Percentiles rank a stretch among this genome's conserved stretches.
Evolutionary conservation across 2,888 invertebrate species (phyloP).

Genomic region (Apamea epomidion): DNA sequence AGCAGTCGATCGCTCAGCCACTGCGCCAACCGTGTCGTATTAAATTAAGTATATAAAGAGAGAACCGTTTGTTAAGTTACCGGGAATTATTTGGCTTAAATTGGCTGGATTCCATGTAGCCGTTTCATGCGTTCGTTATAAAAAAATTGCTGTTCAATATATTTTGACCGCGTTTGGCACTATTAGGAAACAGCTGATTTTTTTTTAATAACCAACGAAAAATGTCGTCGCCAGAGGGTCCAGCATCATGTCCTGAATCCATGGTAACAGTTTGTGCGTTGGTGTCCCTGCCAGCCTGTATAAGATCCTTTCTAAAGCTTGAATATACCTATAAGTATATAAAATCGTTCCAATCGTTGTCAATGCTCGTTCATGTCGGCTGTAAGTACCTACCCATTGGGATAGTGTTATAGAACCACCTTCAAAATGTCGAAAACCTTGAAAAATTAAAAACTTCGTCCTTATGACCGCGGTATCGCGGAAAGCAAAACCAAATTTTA

Average conservation of each 20-base stretch:
- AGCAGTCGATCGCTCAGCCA: no score
- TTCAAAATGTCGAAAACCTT: background rate
- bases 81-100: background rate
- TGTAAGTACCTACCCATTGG: no score
- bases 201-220: no score
- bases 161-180: no score
- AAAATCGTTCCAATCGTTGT: background rate
- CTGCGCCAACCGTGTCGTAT: no score
- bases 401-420: background rate
- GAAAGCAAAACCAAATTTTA: background rate
- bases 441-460: background rate
- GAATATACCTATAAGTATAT: background rate
- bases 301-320: background rate
- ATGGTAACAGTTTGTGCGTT: no score
- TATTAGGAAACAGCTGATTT: no score
- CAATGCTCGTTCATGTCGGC: background rate
- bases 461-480: background rate
- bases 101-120: background rate
- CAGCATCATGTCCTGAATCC: background rate
- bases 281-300: no score
- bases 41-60: slow-evolving; percentile 22
- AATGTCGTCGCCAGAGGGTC: no score
- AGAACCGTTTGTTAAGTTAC: background rate
- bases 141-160: no score
- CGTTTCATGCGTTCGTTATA: no score